Percentiles rank a stretch among this genome's conserved stretches.
Conservation (phyloP, 2,888 invertebrate species). For the Lomographa bimaculata region DNA sequence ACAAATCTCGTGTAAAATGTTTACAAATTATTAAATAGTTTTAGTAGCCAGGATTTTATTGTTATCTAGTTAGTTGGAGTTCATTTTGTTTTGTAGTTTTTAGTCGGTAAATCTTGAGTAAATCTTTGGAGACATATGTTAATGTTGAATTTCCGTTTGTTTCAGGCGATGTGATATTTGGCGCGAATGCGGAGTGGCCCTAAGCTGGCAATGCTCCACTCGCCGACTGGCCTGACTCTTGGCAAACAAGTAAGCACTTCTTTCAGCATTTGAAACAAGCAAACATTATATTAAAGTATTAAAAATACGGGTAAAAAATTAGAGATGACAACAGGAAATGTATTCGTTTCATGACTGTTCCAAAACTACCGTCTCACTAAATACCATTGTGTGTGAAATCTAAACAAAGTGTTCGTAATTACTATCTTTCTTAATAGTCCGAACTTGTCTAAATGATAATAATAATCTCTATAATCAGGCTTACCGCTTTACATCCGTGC, state of each 20-base stretch:
- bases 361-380: too few species aligned
- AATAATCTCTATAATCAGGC: constrained; percentile 12
- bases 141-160: constrained; percentile 35
- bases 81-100: too few species aligned
- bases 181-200: constrained; percentile 20
- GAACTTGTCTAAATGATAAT: constrained; percentile 11
- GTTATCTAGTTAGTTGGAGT: too few species aligned
- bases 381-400: too few species aligned
- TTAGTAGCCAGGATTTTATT: too few species aligned
- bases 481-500: not conserved
- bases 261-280: constrained; percentile 7
- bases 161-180: constrained; percentile 39
- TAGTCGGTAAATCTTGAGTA: too few species aligned
- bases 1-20: too few species aligned
- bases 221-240: constrained; percentile 23
- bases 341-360: too few species aligned
- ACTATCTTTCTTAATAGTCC: too few species aligned
- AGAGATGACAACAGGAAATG: too few species aligned
- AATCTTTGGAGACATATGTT: constrained; percentile 6
- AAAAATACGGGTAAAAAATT: too few species aligned
- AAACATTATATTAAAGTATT: not conserved
- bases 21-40: too few species aligned
- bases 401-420: constrained; percentile 9
- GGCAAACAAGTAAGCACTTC: constrained; percentile 39
- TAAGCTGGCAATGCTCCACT: constrained; percentile 40